These are phyloP conservation scores for Microplitis demolitor DNA, from an alignment of 1,140 invertebrate genomes.

Conservation along the genomic window DNA sequence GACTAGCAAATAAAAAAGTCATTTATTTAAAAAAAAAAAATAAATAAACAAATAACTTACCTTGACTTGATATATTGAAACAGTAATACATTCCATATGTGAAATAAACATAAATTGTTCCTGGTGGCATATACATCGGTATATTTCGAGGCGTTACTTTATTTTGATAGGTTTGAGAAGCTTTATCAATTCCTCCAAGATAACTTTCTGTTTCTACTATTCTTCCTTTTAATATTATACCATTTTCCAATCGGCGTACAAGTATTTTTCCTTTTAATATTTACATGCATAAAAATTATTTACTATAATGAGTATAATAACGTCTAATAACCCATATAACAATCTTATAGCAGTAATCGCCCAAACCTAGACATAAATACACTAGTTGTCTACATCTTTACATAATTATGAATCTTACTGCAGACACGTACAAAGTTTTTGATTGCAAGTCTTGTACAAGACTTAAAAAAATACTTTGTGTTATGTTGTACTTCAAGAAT, in stretches of 20 bases:
- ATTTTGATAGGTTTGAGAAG: slow-evolving; percentile 72
- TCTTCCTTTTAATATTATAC: slow-evolving; percentile 64
- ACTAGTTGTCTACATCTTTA: neutral
- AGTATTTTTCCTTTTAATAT: slow-evolving; percentile 62
- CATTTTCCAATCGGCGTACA: slow-evolving; percentile 65
- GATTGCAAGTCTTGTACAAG: neutral
- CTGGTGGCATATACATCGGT: slow-evolving; percentile 81
- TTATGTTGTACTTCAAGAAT: too few relatives aligned
- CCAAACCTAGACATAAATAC: neutral
- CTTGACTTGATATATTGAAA: slow-evolving; percentile 81
- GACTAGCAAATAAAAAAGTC: neutral
- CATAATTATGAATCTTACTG: too few relatives aligned
- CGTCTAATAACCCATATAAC: too few relatives aligned
- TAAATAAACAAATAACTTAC: slow-evolving; percentile 58
- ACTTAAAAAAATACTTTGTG: too few relatives aligned
- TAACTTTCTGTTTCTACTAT: slow-evolving; percentile 85
- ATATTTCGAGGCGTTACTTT: slow-evolving; percentile 71
- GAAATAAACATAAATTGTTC: slow-evolving; percentile 81
- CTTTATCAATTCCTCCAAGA: slow-evolving; percentile 73
- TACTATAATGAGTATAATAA: neutral
- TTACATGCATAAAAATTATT: neutral
- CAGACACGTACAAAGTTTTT: neutral
- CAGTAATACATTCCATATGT: slow-evolving; percentile 86
- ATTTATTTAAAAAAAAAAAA: slow-evolving; percentile 6
- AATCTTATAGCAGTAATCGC: too few relatives aligned